A percentile compares a stretch with the other conserved stretches of the same genome.
phyloP scores from a whole-genome alignment of 2,888 invertebrate genomes.

The Drosophila affinis region DNA sequence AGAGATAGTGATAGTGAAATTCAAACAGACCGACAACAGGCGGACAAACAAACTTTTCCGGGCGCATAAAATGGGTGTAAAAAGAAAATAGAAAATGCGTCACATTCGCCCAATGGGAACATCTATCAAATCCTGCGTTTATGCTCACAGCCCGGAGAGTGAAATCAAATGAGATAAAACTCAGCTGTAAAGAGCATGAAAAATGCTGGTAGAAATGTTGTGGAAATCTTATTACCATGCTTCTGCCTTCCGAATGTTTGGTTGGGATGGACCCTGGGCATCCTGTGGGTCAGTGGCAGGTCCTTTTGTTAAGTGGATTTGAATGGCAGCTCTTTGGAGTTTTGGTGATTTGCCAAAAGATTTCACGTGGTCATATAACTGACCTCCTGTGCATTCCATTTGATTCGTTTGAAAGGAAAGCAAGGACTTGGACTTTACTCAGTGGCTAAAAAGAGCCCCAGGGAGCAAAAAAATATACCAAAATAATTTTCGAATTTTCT shows the following conservation, averaged over 20 bases:
- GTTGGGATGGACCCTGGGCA: background rate
- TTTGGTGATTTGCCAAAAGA: constrained; percentile 32
- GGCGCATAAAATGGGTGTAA: constrained; percentile 36
- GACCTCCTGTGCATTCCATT: background rate
- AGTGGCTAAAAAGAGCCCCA: background rate
- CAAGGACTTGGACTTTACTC: constrained; percentile 2
- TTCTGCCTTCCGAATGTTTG: background rate
- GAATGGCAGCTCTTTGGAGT: constrained; percentile 59
- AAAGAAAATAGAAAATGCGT: constrained; percentile 66
- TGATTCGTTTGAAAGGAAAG: background rate
- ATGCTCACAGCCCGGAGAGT: constrained; percentile 39
- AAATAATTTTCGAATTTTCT: constrained; percentile 49
- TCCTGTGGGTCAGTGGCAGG: constrained; percentile 46
- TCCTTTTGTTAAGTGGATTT: constrained; percentile 68
- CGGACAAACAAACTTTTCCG: constrained; percentile 54
- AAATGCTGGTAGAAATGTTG: constrained; percentile 35
- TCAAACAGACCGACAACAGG: constrained; percentile 62
- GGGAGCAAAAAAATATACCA: background rate
- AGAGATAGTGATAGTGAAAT: constrained; percentile 52
- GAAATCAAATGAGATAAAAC: constrained; percentile 51
- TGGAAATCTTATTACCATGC: constrained; percentile 64
- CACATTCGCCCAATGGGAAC: constrained; percentile 63
- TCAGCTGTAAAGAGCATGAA: constrained; percentile 12
- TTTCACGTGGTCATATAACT: constrained; percentile 16
- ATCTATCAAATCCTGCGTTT: constrained; percentile 72